phyloP scores from a whole-genome alignment of 2,888 invertebrate species.

The Busseola fusca region DNA sequence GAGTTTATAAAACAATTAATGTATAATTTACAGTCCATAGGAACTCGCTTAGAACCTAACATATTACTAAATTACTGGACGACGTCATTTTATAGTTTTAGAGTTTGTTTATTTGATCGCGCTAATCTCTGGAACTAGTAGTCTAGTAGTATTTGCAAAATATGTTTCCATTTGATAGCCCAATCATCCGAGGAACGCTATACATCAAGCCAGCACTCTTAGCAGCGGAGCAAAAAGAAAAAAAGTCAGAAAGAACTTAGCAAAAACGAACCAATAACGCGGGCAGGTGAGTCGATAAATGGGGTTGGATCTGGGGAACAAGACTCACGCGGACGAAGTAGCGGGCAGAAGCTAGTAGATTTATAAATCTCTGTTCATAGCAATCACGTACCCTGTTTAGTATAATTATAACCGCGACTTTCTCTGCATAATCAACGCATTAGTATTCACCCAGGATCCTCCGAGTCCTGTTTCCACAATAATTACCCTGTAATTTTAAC shows the following conservation, averaged over 20 bases:
- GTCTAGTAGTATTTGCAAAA: accelerated
- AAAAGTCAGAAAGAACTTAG: neutral
- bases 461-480: conserved; percentile 38
- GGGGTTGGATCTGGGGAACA: neutral
- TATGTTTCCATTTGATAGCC: neutral
- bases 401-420: conserved; percentile 28
- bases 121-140: neutral
- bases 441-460: conserved; percentile 39
- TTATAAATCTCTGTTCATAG: conserved; percentile 43
- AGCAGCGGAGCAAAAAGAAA: neutral
- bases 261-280: neutral
- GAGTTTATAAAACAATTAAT: conserved; percentile 31
- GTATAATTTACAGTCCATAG: conserved; percentile 11
- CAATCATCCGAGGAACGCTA: neutral
- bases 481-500: conserved; percentile 55
- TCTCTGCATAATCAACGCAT: conserved; percentile 45
- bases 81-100: conserved; percentile 31
- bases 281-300: neutral
- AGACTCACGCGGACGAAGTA: neutral
- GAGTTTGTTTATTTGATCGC: neutral
- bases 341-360: neutral
- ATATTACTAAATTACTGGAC: conserved; percentile 4
- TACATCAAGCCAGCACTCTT: neutral
- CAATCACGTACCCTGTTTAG: conserved; percentile 28
- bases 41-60: neutral